Evolutionary conservation across 2,113 vertebrate genomes (phyloP).

Genomic region (Dromaius novaehollandiae): DNA sequence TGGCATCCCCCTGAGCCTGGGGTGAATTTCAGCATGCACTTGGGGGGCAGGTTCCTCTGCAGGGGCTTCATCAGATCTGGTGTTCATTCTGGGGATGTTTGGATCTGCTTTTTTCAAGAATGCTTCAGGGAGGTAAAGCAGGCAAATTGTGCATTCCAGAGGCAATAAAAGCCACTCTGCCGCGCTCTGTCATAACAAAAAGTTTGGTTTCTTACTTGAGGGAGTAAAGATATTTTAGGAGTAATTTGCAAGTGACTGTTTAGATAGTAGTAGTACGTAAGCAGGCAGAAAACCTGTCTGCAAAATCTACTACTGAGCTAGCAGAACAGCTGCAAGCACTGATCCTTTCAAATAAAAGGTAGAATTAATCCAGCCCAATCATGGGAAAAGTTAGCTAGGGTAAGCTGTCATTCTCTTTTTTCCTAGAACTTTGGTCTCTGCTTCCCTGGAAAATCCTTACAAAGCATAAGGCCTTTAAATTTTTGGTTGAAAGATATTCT

Average conservation of each 20-base stretch:
- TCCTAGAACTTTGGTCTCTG: neutral
- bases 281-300: neutral
- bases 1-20: slow-evolving; percentile 35
- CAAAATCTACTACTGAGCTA: neutral
- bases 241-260: neutral
- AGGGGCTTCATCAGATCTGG: slow-evolving; percentile 8
- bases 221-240: neutral
- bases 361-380: neutral
- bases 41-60: neutral
- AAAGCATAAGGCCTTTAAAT: neutral
- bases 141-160: slow-evolving; percentile 27
- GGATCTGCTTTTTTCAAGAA: neutral
- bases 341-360: neutral
- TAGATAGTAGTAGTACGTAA: neutral
- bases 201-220: neutral
- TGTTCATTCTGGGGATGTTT: neutral
- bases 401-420: neutral
- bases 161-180: neutral
- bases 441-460: neutral
- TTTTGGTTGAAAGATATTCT: neutral
- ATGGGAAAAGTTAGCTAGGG: neutral
- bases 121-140: slow-evolving; percentile 18
- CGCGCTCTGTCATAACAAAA: neutral
- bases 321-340: neutral
- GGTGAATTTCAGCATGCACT: neutral